A percentile compares a stretch with the other conserved stretches of the same genome.
phyloP scores from a whole-genome alignment of 2,888 invertebrate species.

The Agrochola lota region DNA sequence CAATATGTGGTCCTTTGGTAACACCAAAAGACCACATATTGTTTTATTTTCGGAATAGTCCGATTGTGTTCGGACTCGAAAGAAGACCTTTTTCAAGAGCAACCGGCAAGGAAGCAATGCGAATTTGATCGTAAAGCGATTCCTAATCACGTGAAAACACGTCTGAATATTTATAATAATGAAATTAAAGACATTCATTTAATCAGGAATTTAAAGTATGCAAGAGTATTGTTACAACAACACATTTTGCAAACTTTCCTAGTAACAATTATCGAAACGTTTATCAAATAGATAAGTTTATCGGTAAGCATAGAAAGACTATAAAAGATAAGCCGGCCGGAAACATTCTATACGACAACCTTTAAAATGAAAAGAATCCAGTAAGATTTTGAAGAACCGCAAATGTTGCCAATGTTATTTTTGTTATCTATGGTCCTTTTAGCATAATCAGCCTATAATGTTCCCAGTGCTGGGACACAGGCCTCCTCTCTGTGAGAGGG shows the following conservation, averaged over 20 bases:
- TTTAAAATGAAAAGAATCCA: neutral
- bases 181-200: neutral
- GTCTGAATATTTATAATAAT: neutral
- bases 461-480: no score
- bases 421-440: neutral
- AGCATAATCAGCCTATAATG: no score
- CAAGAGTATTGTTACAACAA: neutral
- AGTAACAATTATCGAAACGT: constrained; percentile 10
- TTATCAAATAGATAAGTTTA: constrained; percentile 34
- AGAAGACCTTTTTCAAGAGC: neutral
- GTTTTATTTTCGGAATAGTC: neutral
- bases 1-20: no score
- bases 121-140: neutral
- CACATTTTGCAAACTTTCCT: constrained; percentile 8
- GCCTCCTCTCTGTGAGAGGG: no score
- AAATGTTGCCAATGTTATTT: neutral
- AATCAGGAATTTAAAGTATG: neutral
- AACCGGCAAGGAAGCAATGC: neutral
- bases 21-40: neutral
- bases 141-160: neutral
- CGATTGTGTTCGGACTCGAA: neutral
- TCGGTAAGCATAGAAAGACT: neutral
- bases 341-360: neutral
- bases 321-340: neutral
- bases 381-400: no score